Percentiles rank a stretch among this genome's conserved stretches.
Evolutionary conservation across 2,888 invertebrate species (phyloP).

Genomic region (Machimus rusticus): DNA sequence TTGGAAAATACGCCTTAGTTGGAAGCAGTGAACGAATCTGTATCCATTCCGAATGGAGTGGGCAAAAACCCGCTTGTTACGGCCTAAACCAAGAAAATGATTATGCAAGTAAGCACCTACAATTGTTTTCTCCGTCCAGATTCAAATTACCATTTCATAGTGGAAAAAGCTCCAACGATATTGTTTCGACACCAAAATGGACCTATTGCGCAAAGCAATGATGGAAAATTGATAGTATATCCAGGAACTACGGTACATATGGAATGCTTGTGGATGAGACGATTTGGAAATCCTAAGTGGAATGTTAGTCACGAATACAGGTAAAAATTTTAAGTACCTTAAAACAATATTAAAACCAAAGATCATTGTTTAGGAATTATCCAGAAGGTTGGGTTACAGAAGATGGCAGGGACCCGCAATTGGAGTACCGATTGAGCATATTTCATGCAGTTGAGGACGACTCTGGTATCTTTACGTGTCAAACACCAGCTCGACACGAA

Average conservation of each 20-base stretch:
- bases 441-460: conserved; percentile 83
- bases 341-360: conserved; percentile 25
- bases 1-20: conserved; percentile 85
- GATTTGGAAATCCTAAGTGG: conserved; percentile 88
- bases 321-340: conserved; percentile 49
- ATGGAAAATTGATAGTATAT: conserved; percentile 84
- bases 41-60: conserved; percentile 82
- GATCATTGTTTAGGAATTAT: conserved; percentile 66
- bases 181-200: conserved; percentile 82
- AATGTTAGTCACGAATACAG: conserved; percentile 73
- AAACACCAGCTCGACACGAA: conserved; percentile 82
- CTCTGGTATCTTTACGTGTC: conserved; percentile 83
- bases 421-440: conserved; percentile 84
- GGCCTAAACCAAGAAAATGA: conserved; percentile 87
- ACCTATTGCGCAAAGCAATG: conserved; percentile 86
- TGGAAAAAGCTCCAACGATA: conserved; percentile 87
- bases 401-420: conserved; percentile 77
- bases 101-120: conserved; percentile 74
- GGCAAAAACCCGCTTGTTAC: conserved; percentile 77
- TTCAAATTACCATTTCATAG: conserved; percentile 60
- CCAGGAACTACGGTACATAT: conserved; percentile 86
- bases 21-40: conserved; percentile 78
- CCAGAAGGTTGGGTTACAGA: conserved; percentile 85
- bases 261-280: conserved; percentile 87
- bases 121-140: neutral